Base-by-base conservation (phyloP, 2,888 invertebrate species). In the Ectemnius continuus region DNA sequence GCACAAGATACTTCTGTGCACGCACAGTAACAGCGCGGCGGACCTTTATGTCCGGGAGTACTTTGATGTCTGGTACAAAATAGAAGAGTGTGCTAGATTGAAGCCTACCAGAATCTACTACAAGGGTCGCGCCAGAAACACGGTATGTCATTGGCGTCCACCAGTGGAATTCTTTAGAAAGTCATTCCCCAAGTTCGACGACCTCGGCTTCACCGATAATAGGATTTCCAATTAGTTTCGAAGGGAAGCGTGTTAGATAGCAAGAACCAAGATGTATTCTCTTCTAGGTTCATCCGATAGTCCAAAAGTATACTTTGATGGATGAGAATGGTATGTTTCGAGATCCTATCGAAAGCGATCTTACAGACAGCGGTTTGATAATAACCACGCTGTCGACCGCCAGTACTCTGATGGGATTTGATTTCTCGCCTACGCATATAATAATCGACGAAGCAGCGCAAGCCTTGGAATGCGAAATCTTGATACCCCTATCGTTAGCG, bases 371-470 rank as follows among this genome's bases (percentile, higher is more conserved):
- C 87, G 84, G 85, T 18, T 93, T 97, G 63, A 93, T 97, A 59
- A 95, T 97, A 0, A 95, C 96, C 0, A 97, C 97, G 0, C 91
- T 97, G 16, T 94, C 94, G 80, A 96, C 96, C 48, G 95, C 96
- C 5, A 94, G 95, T 91, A 94, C 94, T 85, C 91, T 97, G 64
- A 94, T 94, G 57, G 93, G 94, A 3, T 90, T 96, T 82, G 94
- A 94, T 23, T 92, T 93, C 57, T 93, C 93, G 82, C 95, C 96
- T 86, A 96, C 95, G 0, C 97, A 97, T 90, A 96, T 97, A 77
- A 93, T 97, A 70, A 92, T 97, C 63, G 97, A 97, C 89, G 97
- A 97, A 92, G 97, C 97, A 0, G 97, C 97, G 0, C 97, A 97
- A 88, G 96, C 96, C 0, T 94, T 96, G 92, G 97, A 97, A 90